Evolutionary conservation across 2,888 invertebrate genomes (phyloP).

Genomic region (Hyalella azteca): DNA sequence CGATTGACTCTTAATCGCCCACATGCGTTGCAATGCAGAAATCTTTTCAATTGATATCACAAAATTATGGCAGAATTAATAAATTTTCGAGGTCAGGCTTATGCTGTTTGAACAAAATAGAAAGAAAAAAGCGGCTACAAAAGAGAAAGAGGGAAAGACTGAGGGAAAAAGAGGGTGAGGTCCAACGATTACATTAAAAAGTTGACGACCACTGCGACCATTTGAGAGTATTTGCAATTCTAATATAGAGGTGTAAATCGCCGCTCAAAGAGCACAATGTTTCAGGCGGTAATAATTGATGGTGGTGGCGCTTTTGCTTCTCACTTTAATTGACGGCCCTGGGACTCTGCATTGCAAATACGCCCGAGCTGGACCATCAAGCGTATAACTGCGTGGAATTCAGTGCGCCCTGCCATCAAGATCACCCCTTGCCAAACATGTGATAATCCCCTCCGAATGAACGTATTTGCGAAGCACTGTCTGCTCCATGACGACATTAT

Average conservation of each 20-base stretch:
- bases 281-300: constrained; percentile 25
- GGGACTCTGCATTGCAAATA: neutral
- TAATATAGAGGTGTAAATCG: constrained; percentile 17
- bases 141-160: too few relatives aligned
- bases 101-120: neutral
- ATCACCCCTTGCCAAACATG: neutral
- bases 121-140: neutral
- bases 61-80: neutral
- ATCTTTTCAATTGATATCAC: constrained; percentile 1
- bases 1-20: too few relatives aligned
- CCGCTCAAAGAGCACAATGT: neutral
- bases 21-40: neutral
- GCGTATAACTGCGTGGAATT: neutral
- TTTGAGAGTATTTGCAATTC: constrained; percentile 36
- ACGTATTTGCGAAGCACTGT: neutral
- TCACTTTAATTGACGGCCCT: constrained; percentile 22
- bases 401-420: neutral
- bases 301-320: neutral
- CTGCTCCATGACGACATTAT: neutral
- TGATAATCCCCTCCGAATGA: neutral
- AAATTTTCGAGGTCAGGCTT: too few relatives aligned
- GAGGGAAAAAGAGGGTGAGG: too few relatives aligned
- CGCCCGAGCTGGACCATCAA: neutral
- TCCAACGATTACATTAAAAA: constrained; percentile 2
- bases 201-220: neutral